These are phyloP conservation scores for Dolichomitus sp. DNA, from an alignment of 2,888 invertebrate species.

Conservation along the genomic window DNA sequence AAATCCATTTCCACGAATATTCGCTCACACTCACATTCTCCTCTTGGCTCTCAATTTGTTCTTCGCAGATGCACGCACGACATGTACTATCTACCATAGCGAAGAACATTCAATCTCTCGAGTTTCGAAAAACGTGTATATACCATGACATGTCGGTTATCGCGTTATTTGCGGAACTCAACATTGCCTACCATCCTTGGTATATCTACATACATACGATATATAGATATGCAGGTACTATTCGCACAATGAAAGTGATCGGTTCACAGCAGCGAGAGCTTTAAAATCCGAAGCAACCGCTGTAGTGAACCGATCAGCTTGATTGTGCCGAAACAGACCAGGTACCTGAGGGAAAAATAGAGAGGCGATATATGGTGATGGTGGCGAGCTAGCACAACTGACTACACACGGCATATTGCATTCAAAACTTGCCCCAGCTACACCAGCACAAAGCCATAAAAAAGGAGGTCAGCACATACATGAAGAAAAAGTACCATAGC, in stretches of 20 bases:
- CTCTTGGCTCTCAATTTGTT: constrained; percentile 36
- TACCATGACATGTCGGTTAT: neutral
- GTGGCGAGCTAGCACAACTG: constrained; percentile 24
- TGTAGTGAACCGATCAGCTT: constrained; percentile 16
- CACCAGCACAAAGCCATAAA: constrained; percentile 12
- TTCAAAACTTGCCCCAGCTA: constrained; percentile 1
- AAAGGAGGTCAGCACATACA: constrained; percentile 6
- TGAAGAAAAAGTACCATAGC: constrained; percentile 5
- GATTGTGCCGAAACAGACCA: constrained; percentile 4
- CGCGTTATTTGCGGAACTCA: neutral
- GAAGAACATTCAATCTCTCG: constrained; percentile 11
- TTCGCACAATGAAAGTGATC: constrained; percentile 13
- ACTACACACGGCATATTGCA: constrained; percentile 35
- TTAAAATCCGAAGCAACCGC: constrained; percentile 18
- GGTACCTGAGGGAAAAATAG: constrained; percentile 23
- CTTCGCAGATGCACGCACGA: constrained; percentile 3
- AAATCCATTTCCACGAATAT: constrained; percentile 56
- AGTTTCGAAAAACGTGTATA: neutral
- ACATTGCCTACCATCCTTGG: constrained; percentile 2
- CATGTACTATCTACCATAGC: constrained; percentile 6
- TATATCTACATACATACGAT: neutral
- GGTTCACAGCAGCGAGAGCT: neutral
- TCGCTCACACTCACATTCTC: constrained; percentile 21
- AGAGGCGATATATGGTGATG: constrained; percentile 29
- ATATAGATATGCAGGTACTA: neutral